phyloP scores from a whole-genome alignment of 2,113 vertebrate genomes.

The Ophiodon elongatus region DNA sequence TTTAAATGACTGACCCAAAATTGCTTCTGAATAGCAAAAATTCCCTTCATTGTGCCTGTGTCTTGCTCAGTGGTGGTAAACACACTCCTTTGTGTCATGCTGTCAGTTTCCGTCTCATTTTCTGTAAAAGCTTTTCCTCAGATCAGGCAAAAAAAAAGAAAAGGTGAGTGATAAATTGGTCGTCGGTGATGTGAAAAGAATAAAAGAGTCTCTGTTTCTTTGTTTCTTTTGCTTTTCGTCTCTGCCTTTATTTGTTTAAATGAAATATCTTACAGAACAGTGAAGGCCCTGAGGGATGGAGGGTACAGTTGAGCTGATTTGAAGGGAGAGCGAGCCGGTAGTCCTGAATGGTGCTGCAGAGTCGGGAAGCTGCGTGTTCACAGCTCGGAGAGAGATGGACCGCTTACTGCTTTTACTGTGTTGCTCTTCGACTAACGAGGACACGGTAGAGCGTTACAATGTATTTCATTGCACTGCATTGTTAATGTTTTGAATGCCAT shows the following conservation, averaged over 20 bases:
- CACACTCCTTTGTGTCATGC: constrained; percentile 28
- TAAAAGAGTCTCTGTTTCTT: constrained; percentile 32
- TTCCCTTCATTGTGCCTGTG: constrained; percentile 21
- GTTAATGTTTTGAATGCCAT: constrained; percentile 18
- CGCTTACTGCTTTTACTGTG: background rate
- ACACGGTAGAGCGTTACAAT: constrained; percentile 17
- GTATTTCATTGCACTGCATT: background rate
- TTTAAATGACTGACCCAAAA: constrained; percentile 41
- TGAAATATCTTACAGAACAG: constrained; percentile 67
- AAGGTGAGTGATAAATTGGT: constrained; percentile 39
- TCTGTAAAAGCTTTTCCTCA: constrained; percentile 30
- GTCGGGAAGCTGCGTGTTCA: background rate
- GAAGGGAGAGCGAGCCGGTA: constrained; percentile 29
- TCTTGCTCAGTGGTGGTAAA: constrained; percentile 25
- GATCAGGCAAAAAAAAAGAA: constrained; percentile 1
- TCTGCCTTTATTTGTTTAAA: constrained; percentile 54
- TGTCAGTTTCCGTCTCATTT: constrained; percentile 33
- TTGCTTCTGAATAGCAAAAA: constrained; percentile 29
- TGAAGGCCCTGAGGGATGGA: constrained; percentile 45
- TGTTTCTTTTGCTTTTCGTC: constrained; percentile 11
- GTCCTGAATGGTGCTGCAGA: constrained; percentile 42
- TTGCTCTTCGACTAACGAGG: constrained; percentile 35
- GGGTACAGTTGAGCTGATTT: constrained; percentile 43
- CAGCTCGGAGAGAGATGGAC: background rate
- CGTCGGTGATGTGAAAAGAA: constrained; percentile 9